Evolutionary conservation across 2,113 vertebrate species (phyloP).

Genomic region (Xenus cinereus): DNA sequence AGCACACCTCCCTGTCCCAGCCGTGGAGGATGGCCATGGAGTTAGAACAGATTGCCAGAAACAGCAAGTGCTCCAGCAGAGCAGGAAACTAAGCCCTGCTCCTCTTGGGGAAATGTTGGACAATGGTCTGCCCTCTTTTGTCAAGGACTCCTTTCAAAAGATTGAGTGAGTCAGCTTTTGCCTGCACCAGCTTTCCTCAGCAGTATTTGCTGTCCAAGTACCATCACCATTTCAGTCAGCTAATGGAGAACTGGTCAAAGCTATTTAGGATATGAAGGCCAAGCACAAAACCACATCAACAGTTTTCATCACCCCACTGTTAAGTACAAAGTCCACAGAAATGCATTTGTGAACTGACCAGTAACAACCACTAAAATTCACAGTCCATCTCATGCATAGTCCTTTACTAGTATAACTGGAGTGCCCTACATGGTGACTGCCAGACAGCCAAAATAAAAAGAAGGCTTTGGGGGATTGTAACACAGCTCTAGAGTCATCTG

Average conservation of each 20-base stretch:
- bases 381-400: neutral
- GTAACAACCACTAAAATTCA: neutral
- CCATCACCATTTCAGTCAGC: neutral
- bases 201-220: neutral
- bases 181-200: neutral
- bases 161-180: neutral
- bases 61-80: neutral
- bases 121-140: neutral
- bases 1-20: neutral
- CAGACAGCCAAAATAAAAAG: neutral
- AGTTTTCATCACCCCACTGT: neutral
- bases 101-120: neutral
- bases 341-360: neutral
- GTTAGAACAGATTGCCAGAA: neutral
- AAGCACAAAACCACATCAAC: neutral
- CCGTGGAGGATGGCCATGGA: rapidly evolving
- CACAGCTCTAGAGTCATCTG: neutral
- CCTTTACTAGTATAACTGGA: neutral
- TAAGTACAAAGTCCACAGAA: neutral
- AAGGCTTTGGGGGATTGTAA: neutral
- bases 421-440: neutral
- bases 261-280: neutral
- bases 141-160: neutral
- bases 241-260: neutral
- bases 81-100: neutral